Evolutionary conservation across 2,888 invertebrate species (phyloP).

Genomic region (Elgonia sp.): DNA sequence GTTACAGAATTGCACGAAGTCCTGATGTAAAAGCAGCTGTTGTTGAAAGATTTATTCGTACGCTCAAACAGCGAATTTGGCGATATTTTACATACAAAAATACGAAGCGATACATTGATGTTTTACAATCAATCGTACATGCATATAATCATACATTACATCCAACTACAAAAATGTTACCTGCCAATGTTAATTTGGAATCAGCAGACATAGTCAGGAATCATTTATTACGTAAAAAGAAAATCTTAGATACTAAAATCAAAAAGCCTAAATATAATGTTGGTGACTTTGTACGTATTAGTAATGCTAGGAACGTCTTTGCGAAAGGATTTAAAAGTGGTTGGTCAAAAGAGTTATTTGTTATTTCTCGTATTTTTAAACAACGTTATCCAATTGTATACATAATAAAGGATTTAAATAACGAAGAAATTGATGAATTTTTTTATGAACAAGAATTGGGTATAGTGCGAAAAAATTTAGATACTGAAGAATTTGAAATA

Average conservation of each 20-base stretch:
- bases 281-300: conserved; percentile 31
- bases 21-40: conserved; percentile 18
- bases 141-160: background rate
- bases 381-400: conserved; percentile 10
- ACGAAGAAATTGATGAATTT: conserved; percentile 30
- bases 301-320: conserved; percentile 16
- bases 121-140: background rate
- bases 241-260: background rate
- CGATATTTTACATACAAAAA: conserved; percentile 22
- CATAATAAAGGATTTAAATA: background rate
- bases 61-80: conserved; percentile 17
- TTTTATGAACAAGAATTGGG: conserved; percentile 20
- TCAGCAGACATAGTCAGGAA: background rate
- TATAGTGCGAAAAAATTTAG: conserved; percentile 36
- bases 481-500: conserved; percentile 29
- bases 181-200: background rate
- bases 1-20: conserved; percentile 1
- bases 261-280: conserved; percentile 19
- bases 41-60: conserved; percentile 12
- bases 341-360: conserved; percentile 29
- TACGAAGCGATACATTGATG: conserved; percentile 11
- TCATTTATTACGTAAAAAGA: background rate
- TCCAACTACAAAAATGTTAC: background rate
- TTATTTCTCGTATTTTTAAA: background rate
- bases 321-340: conserved; percentile 27